These are phyloP conservation scores for Scomber scombrus DNA, from an alignment of 2,113 vertebrate genomes.

Conservation along the genomic window DNA sequence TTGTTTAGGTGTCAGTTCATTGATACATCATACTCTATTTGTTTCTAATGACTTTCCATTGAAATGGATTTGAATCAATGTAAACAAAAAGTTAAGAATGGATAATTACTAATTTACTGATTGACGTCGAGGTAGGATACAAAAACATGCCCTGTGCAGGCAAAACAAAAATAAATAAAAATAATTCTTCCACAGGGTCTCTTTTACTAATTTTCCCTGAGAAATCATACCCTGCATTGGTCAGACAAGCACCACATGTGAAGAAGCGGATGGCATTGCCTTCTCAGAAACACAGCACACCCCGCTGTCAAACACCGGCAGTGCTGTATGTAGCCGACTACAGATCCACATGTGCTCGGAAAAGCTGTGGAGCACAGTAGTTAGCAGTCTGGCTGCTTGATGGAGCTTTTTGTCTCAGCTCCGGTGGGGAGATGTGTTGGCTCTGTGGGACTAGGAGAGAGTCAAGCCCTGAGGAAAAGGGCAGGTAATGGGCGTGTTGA, in stretches of 20 bases:
- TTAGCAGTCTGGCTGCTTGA: slow-evolving; percentile 50
- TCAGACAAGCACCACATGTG: slow-evolving; percentile 11
- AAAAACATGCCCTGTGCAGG: background rate
- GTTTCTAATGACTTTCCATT: slow-evolving; percentile 1
- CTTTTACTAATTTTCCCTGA: background rate
- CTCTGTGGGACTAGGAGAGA: slow-evolving; percentile 59
- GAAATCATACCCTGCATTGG: background rate
- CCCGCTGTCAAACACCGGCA: slow-evolving; percentile 25
- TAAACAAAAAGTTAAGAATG: background rate
- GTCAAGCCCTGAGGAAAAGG: slow-evolving; percentile 73
- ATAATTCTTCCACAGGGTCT: background rate
- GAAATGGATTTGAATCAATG: slow-evolving; percentile 20
- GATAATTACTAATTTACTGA: background rate
- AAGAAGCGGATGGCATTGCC: background rate
- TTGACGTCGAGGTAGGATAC: background rate
- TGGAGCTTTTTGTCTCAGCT: slow-evolving; percentile 65
- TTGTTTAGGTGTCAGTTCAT: slow-evolving; percentile 49
- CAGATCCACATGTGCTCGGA: slow-evolving; percentile 36
- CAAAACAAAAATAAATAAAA: slow-evolving; percentile 7
- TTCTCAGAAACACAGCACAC: slow-evolving; percentile 20
- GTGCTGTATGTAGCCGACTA: slow-evolving; percentile 28
- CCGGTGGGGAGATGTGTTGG: slow-evolving; percentile 44
- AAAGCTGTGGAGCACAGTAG: slow-evolving; percentile 30
- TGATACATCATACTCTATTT: background rate
- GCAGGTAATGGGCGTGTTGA: slow-evolving; percentile 77